A percentile compares a stretch with the other conserved stretches of the same genome.
These are phyloP conservation scores for Styela plicata DNA, from an alignment of 23 tunicate genomes.

Conservation along the genomic window DNA sequence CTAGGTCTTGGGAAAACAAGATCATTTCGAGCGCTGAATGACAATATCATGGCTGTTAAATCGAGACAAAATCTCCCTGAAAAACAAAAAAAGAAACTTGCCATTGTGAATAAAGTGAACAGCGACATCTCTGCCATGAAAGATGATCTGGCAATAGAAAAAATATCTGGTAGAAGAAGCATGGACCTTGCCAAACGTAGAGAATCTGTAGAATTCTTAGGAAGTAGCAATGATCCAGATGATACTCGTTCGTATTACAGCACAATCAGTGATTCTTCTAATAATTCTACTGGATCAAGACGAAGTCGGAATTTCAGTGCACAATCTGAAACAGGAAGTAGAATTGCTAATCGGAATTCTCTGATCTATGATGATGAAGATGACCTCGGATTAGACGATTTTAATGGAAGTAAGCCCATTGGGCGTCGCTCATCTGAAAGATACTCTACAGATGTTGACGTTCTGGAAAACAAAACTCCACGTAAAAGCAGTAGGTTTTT, in stretches of 20 bases:
- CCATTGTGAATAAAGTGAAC: slow-evolving; percentile 40
- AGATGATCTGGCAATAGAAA: neutral
- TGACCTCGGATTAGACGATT: neutral
- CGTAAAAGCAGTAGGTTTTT: neutral
- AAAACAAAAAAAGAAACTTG: slow-evolving; percentile 32
- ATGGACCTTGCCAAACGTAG: neutral
- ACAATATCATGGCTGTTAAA: slow-evolving; percentile 57
- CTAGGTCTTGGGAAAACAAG: slow-evolving; percentile 58
- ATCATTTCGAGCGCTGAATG: slow-evolving; percentile 62
- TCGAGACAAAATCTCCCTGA: slow-evolving; percentile 73
- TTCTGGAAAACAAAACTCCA: neutral
- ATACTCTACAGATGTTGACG: neutral
- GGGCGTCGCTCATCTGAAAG: neutral
- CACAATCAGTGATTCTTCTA: neutral
- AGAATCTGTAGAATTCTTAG: neutral
- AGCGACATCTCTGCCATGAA: slow-evolving; percentile 51
- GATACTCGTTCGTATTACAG: neutral
- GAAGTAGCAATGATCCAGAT: neutral
- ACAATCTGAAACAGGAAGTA: neutral
- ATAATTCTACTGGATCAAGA: neutral
- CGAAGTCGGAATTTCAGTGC: neutral
- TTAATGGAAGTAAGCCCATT: too few species aligned
- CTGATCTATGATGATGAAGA: neutral
- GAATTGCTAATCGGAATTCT: neutral
- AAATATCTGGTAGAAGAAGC: slow-evolving; percentile 2